Evolutionary conservation across 2,888 invertebrate species (phyloP).

Genomic region (Spialia ferax): DNA sequence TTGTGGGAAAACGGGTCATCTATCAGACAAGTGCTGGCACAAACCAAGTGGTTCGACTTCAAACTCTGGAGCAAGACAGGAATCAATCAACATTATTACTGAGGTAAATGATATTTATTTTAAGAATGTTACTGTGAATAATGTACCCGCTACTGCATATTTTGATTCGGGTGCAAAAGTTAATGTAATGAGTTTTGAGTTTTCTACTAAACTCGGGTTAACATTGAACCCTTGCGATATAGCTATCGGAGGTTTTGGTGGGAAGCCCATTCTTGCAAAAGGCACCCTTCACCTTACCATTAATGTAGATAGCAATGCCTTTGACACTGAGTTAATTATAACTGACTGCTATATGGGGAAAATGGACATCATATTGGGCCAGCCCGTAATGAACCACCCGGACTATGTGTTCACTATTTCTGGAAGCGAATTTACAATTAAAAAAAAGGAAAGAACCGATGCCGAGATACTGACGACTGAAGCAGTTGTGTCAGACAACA

Average conservation of each 20-base stretch:
- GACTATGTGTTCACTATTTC: constrained; percentile 1
- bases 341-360: constrained; percentile 1
- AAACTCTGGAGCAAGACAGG: constrained; percentile 4
- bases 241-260: background rate
- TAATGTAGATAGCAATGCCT: background rate
- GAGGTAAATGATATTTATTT: background rate
- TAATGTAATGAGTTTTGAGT: background rate
- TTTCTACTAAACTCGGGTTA: background rate
- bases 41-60: constrained; percentile 1
- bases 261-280: constrained; percentile 1
- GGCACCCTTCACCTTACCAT: background rate
- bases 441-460: background rate
- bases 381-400: constrained; percentile 4
- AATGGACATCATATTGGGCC: constrained; percentile 2
- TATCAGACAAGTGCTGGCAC: background rate
- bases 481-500: background rate
- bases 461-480: constrained; percentile 4
- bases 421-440: background rate
- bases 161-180: background rate
- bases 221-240: background rate
- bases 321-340: background rate
- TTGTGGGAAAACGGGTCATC: background rate
- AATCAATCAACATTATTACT: background rate
- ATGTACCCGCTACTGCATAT: background rate
- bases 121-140: background rate